Percentiles rank a stretch among this genome's conserved stretches.
These are phyloP conservation scores for Sciurus carolinensis DNA, from an alignment of 2,797 vertebrate species.

Conservation along the genomic window DNA sequence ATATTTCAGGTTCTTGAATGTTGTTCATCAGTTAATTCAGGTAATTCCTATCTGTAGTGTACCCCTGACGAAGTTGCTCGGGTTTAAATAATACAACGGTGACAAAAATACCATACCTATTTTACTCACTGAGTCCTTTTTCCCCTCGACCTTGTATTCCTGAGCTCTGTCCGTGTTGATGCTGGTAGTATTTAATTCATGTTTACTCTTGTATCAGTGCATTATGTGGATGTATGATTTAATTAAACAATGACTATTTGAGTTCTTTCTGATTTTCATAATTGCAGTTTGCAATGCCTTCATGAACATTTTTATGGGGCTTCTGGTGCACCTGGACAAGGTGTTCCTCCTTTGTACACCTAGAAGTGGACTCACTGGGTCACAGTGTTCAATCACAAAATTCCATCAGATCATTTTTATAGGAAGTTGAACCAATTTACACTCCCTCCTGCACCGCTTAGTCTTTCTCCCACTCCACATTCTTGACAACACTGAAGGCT, in stretches of 20 bases:
- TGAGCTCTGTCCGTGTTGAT: neutral
- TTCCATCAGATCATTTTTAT: neutral
- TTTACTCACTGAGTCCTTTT: neutral
- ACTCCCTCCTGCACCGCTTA: accelerated
- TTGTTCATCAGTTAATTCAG: neutral
- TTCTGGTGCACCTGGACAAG: neutral
- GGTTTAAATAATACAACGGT: neutral
- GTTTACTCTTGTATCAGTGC: neutral
- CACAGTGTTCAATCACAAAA: neutral
- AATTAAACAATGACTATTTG: neutral
- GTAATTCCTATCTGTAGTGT: neutral
- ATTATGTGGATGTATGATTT: neutral
- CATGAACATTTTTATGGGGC: neutral
- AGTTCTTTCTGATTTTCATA: constrained; percentile 14
- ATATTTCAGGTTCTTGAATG: neutral
- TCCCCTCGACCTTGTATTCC: neutral
- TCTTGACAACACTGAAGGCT: neutral
- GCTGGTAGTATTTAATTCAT: neutral
- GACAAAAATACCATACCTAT: neutral
- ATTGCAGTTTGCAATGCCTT: neutral
- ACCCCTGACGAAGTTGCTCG: neutral
- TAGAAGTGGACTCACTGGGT: neutral
- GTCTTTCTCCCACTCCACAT: accelerated
- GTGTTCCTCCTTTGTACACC: neutral
- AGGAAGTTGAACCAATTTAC: neutral